Percentiles rank a stretch among this genome's conserved stretches.
Evolutionary conservation across 2,888 invertebrate genomes (phyloP).

Genomic region (Dicycla oo): DNA sequence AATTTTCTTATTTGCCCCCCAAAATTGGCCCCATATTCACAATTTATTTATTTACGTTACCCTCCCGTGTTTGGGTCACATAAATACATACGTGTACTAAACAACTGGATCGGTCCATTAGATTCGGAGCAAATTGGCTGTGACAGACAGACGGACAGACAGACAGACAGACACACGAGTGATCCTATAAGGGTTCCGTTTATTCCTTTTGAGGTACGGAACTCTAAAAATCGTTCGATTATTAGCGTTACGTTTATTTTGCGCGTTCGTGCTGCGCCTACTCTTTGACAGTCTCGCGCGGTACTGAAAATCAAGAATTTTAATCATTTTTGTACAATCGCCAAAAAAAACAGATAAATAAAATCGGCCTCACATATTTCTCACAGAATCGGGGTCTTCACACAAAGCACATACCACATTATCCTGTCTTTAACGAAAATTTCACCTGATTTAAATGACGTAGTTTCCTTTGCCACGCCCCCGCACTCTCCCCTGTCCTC

Average conservation of each 20-base stretch:
- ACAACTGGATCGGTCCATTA: no score
- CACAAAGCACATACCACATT: conserved; percentile 40
- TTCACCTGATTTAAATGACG: conserved; percentile 59
- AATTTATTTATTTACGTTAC: no score
- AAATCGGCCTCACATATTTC: background rate
- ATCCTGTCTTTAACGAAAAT: conserved; percentile 44
- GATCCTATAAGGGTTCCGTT: no score
- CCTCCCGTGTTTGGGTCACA: no score
- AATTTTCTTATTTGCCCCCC: no score
- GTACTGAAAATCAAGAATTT: background rate
- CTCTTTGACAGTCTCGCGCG: background rate
- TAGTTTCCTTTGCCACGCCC: conserved; percentile 33
- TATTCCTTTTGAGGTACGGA: no score
- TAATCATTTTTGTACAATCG: background rate
- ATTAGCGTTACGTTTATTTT: background rate
- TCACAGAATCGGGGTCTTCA: background rate
- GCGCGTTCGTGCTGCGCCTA: background rate
- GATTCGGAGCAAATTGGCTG: no score
- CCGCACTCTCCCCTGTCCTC: conserved; percentile 10
- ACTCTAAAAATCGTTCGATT: background rate
- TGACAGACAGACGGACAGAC: no score
- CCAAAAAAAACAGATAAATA: background rate
- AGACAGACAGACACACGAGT: no score
- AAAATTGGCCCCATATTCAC: no score
- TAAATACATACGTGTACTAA: no score